These are phyloP conservation scores for Caenorhabditis plicata DNA, from an alignment of 2,888 invertebrate genomes.

Conservation along the genomic window DNA sequence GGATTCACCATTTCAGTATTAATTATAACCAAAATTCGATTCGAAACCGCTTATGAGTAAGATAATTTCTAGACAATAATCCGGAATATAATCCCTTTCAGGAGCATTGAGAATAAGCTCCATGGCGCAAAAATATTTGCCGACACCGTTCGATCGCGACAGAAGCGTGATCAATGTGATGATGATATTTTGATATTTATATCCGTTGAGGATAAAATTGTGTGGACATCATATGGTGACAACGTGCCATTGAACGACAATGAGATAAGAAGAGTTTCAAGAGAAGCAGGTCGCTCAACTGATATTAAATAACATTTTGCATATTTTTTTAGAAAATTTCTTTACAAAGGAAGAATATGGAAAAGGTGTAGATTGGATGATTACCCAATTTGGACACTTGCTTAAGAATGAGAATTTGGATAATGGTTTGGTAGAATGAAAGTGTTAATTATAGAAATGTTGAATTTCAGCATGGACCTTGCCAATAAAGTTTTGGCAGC, in stretches of 20 bases:
- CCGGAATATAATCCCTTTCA: too few species aligned
- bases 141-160: constrained; percentile 27
- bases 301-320: background rate
- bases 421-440: constrained; percentile 4
- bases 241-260: constrained; percentile 4
- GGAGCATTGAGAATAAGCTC: too few species aligned
- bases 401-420: constrained; percentile 15
- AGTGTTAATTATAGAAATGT: background rate
- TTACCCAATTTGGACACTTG: constrained; percentile 16
- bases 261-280: constrained; percentile 6
- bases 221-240: constrained; percentile 26
- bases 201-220: constrained; percentile 32
- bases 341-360: constrained; percentile 22
- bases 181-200: constrained; percentile 40
- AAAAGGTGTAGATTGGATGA: constrained; percentile 29
- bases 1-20: too few species aligned
- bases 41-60: too few species aligned
- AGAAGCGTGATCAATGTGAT: constrained; percentile 37
- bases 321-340: constrained; percentile 7
- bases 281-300: constrained; percentile 12
- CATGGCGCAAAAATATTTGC: constrained; percentile 37
- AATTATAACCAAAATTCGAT: too few species aligned
- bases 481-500: too few species aligned
- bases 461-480: constrained; percentile 30
- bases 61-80: too few species aligned